Percentiles rank a stretch among this genome's conserved stretches.
Conservation (phyloP, 2,113 vertebrate species). For the Anoura caudifer region DNA sequence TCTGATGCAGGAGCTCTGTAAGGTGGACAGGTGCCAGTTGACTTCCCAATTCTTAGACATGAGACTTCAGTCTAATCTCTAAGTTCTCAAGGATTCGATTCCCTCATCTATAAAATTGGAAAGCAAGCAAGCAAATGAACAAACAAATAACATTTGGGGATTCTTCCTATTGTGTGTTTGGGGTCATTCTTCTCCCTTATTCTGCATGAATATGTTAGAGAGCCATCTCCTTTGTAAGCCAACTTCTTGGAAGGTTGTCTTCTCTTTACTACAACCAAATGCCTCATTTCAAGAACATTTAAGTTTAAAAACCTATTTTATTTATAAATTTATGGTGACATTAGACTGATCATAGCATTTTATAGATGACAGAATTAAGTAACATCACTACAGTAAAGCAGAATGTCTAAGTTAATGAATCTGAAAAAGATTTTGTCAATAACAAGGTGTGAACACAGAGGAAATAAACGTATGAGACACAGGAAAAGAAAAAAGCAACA, state of each 20-base stretch:
- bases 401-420: not conserved
- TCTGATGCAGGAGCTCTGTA: not conserved
- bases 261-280: not conserved
- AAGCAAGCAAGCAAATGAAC: not conserved
- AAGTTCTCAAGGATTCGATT: not conserved
- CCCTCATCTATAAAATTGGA: not conserved
- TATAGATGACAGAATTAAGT: not conserved
- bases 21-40: no score
- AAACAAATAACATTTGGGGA: not conserved
- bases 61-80: not conserved
- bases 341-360: not conserved
- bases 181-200: not conserved
- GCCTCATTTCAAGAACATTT: not conserved
- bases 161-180: not conserved
- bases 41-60: no score
- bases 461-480: not conserved
- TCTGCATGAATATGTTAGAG: not conserved
- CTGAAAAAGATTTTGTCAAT: not conserved
- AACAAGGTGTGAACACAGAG: not conserved
- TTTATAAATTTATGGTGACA: not conserved
- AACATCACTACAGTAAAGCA: not conserved
- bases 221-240: not conserved
- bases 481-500: not conserved
- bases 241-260: no score
- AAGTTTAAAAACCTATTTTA: not conserved